phyloP scores from a whole-genome alignment of 2,888 invertebrate genomes.

The Dryomyza anilis region DNA sequence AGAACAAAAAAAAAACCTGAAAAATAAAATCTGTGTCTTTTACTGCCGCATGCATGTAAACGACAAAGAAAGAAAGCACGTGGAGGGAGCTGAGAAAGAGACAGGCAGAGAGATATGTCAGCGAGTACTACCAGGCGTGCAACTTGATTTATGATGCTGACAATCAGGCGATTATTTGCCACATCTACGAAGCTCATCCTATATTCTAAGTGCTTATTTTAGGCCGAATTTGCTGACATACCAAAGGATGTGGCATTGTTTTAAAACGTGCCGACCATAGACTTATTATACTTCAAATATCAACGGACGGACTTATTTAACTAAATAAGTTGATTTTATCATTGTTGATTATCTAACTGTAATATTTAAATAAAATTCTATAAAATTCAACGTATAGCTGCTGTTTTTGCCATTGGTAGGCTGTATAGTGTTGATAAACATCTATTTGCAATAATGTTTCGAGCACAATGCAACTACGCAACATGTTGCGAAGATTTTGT shows the following conservation, averaged over 20 bases:
- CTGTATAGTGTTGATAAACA: too few species aligned
- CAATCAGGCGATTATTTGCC: constrained; percentile 8
- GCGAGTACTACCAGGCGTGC: background rate
- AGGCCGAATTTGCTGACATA: background rate
- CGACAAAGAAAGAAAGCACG: too few species aligned
- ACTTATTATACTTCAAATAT: too few species aligned
- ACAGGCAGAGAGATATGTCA: background rate
- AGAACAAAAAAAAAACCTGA: background rate
- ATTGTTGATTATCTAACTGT: too few species aligned
- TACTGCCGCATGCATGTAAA: background rate
- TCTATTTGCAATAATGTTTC: too few species aligned
- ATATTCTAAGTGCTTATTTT: background rate
- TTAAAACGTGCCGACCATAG: background rate
- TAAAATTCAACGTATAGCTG: too few species aligned
- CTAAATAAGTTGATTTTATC: too few species aligned
- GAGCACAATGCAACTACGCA: too few species aligned
- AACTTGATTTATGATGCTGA: constrained; percentile 15
- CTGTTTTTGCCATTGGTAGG: too few species aligned
- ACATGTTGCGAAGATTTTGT: too few species aligned
- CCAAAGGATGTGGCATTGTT: constrained; percentile 1
- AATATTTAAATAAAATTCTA: too few species aligned
- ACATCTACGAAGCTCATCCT: background rate
- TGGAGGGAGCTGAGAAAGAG: background rate
- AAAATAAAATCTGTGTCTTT: background rate
- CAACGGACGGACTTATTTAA: too few species aligned